Conservation (phyloP, 2,888 invertebrate species). For the Pseudococcus jackbeardsleyi region DNA sequence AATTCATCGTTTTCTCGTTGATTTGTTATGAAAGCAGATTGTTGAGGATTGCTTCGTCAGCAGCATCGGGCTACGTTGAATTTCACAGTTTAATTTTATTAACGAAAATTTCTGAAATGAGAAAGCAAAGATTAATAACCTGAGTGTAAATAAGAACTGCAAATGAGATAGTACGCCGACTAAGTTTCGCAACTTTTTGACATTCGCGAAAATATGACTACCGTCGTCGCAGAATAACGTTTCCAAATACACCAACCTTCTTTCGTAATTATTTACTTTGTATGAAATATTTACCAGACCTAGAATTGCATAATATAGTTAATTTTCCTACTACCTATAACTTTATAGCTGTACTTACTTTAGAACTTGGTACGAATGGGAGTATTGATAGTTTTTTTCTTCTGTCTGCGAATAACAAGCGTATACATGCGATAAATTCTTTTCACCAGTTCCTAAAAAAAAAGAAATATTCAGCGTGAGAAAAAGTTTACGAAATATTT, state of each 20-base stretch:
- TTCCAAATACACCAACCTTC: neutral
- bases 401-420: neutral
- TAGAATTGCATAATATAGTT: slow-evolving; percentile 9
- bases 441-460: neutral
- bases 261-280: slow-evolving; percentile 33
- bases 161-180: slow-evolving; percentile 40
- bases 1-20: slow-evolving; percentile 41
- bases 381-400: slow-evolving; percentile 35
- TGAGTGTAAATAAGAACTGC: slow-evolving; percentile 45
- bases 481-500: slow-evolving; percentile 36
- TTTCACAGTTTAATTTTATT: slow-evolving; percentile 31
- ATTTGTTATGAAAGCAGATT: slow-evolving; percentile 25
- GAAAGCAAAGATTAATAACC: slow-evolving; percentile 50
- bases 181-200: slow-evolving; percentile 45
- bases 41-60: neutral
- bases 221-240: slow-evolving; percentile 14
- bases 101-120: slow-evolving; percentile 25
- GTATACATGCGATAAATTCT: neutral
- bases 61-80: neutral
- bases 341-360: neutral
- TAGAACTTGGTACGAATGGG: neutral
- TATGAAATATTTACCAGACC: slow-evolving; percentile 14
- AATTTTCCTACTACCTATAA: neutral
- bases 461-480: slow-evolving; percentile 15
- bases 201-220: slow-evolving; percentile 51